These are phyloP conservation scores for Helicoverpa assulta DNA, from an alignment of 2,888 invertebrate species.

Conservation along the genomic window DNA sequence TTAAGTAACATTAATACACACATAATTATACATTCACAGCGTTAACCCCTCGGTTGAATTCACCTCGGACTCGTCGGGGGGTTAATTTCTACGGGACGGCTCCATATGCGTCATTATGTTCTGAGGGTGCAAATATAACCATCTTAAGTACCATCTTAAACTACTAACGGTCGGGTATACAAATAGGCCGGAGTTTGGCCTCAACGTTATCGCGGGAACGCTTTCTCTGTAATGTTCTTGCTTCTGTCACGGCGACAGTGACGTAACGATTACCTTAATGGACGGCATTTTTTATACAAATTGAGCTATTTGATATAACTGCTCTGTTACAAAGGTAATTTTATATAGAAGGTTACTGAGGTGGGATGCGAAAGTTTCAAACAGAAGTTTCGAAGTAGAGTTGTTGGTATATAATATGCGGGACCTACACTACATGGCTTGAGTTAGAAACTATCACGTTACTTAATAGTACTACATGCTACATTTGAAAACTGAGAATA, in stretches of 20 bases:
- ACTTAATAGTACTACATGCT: conserved; percentile 8
- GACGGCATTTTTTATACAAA: conserved; percentile 48
- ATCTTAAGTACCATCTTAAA: conserved; percentile 68
- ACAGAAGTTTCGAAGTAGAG: not conserved
- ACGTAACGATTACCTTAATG: conserved; percentile 40
- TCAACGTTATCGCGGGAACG: conserved; percentile 38
- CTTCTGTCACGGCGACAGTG: conserved; percentile 34
- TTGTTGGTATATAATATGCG: conserved; percentile 2
- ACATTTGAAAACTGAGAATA: not conserved
- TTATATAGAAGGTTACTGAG: not conserved
- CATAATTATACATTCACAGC: conserved; percentile 56
- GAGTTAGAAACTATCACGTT: conserved; percentile 4
- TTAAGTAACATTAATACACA: conserved; percentile 64
- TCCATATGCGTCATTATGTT: conserved; percentile 72
- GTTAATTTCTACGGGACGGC: conserved; percentile 68
- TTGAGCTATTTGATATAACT: conserved; percentile 47
- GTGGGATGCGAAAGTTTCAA: not conserved
- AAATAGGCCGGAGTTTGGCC: conserved; percentile 55
- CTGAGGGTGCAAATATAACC: conserved; percentile 66
- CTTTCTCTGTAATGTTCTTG: conserved; percentile 45
- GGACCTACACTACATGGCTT: not conserved
- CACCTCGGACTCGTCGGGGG: conserved; percentile 50
- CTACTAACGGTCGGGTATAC: conserved; percentile 59
- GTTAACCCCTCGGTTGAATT: conserved; percentile 50
- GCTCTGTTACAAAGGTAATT: conserved; percentile 23